Evolutionary conservation across 1,140 invertebrate genomes (phyloP), one percentile per base, ranked within the genome.

Genomic region (Platyura marginata): DNA sequence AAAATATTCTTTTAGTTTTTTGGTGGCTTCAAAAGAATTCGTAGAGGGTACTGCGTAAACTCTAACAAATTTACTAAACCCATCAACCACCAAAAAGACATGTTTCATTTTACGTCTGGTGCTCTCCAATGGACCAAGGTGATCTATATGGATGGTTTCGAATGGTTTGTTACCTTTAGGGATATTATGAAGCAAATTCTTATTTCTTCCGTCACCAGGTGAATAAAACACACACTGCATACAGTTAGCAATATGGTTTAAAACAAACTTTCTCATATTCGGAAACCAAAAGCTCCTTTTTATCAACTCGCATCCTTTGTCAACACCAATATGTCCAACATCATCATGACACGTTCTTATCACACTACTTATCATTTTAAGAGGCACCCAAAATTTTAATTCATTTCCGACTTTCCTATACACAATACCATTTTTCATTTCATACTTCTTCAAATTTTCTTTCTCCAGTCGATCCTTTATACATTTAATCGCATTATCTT

Each of bases 111-210:
- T 36, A 9, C 41, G 16, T 49, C 37, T 11, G 25, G 34, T 46
- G 41, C 45, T 43, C 11, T 49, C 45, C n/a, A 55, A 23, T 2
- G 51, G 54, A 1, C 54, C 55, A 41, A 37, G 49, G 43, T 59
- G 55, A 38, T 56, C 53, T 1, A 55, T 46, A 42, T 57, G 53
- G 22, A 53, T 16, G 0, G 48, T 47, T 8, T 47, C 22, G 32
- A 56, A 55, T 2, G 52, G 55, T 37, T 44, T 22, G 10, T 40
- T 38, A 5, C 46, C 47, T 41, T 59, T 60, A 0, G 41, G 41
- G 34, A 56, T 49, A 41, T 22, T 51, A 35, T 56, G 50, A 13
- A 57, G 40, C 19, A 46, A 35, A 5, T 50, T 50, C 39, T 57
- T 50, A 3, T 34, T 9, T 29, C 42, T 44, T 4, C 43, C 43